phyloP scores from a whole-genome alignment of 2,113 vertebrate species.

The Rhea americana region DNA sequence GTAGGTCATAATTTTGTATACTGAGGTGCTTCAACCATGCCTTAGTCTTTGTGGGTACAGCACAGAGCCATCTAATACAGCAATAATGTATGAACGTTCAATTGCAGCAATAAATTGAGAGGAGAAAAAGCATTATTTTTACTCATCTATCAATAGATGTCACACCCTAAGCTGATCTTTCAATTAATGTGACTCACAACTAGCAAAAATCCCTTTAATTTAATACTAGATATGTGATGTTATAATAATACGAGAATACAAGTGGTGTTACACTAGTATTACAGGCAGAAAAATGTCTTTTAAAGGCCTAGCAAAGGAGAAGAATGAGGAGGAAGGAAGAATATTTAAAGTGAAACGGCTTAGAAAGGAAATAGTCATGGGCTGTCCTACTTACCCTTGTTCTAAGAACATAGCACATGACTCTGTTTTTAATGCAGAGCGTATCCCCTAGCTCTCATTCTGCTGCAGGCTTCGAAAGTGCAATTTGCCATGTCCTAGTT shows the following conservation, averaged over 20 bases:
- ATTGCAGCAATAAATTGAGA: neutral
- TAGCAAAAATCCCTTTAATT: neutral
- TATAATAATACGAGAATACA: neutral
- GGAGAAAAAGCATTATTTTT: neutral
- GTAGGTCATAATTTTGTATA: accelerated
- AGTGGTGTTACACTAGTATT: neutral
- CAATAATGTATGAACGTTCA: neutral
- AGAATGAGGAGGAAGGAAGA: neutral
- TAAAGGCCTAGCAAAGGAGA: neutral
- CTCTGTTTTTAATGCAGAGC: slow-evolving; percentile 15
- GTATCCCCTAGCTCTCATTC: neutral
- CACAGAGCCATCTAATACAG: neutral
- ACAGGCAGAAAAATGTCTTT: neutral
- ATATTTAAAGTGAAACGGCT: neutral
- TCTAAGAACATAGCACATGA: neutral
- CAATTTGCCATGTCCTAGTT: slow-evolving; percentile 57
- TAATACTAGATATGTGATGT: neutral
- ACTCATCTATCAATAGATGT: neutral
- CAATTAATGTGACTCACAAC: neutral
- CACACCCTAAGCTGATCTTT: neutral
- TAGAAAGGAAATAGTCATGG: neutral
- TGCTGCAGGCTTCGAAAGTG: slow-evolving; percentile 1
- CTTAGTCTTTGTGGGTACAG: neutral
- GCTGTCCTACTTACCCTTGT: neutral
- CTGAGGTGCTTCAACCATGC: neutral